Evolutionary conservation across 2,113 vertebrate genomes (phyloP).

Genomic region (Anolis carolinensis): DNA sequence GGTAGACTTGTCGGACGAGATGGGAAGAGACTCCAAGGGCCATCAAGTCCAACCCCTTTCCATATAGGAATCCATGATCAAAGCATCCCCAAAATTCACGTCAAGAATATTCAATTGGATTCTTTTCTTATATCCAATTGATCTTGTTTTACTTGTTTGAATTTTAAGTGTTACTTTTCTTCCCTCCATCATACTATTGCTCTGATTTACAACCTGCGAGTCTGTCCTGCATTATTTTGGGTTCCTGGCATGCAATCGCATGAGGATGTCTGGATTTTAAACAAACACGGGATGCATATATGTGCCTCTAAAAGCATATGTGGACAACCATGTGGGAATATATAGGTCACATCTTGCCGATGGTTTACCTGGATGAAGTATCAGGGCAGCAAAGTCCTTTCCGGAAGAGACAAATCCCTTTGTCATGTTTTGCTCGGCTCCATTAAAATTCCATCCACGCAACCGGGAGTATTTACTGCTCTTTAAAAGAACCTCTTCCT

Average conservation of each 20-base stretch:
- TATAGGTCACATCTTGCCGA: neutral
- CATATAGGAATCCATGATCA: too few relatives aligned
- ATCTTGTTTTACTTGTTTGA: too few relatives aligned
- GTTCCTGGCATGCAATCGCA: neutral
- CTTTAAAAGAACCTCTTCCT: slow-evolving; percentile 60
- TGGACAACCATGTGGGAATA: neutral
- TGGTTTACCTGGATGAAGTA: neutral
- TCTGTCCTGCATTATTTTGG: neutral
- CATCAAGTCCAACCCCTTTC: too few relatives aligned
- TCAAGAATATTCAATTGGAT: too few relatives aligned
- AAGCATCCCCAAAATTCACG: too few relatives aligned
- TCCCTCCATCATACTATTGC: too few relatives aligned
- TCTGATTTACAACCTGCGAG: too few relatives aligned
- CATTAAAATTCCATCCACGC: slow-evolving; percentile 70
- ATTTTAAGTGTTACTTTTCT: neutral
- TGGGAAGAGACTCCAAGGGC: too few relatives aligned
- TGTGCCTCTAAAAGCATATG: too few relatives aligned
- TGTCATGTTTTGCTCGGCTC: slow-evolving; percentile 42
- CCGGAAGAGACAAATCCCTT: slow-evolving; percentile 47
- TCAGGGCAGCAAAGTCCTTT: neutral
- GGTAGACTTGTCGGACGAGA: too few relatives aligned
- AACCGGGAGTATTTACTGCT: slow-evolving; percentile 59
- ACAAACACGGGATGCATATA: too few relatives aligned
- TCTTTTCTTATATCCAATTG: too few relatives aligned
- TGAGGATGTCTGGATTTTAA: neutral